A percentile compares a stretch with the other conserved stretches of the same genome.
Conservation (phyloP, 2,113 vertebrate species). For the Galbula dea region DNA sequence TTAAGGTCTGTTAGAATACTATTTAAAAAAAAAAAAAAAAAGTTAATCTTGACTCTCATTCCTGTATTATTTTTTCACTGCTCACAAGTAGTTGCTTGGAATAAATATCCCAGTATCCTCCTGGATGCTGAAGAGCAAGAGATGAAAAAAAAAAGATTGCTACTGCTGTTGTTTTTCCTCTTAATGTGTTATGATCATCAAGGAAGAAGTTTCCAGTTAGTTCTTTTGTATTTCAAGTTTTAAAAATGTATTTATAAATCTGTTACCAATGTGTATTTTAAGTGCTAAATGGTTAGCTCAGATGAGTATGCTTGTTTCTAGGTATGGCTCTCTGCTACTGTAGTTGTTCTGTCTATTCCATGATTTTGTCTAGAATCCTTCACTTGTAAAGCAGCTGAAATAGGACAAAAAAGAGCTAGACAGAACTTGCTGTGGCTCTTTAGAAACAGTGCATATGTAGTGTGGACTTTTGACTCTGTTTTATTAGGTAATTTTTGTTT, state of each 20-base stretch:
- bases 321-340: not conserved
- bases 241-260: not conserved
- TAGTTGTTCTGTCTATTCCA: not conserved
- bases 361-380: not conserved
- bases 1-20: not conserved
- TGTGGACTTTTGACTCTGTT: not conserved
- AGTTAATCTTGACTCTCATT: not conserved
- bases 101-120: not conserved
- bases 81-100: not conserved
- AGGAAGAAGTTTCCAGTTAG: not conserved
- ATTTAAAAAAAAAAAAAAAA: not conserved
- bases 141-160: not conserved
- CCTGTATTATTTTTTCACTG: not conserved
- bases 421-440: not conserved
- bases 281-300: not conserved
- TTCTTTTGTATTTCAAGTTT: not conserved
- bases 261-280: not conserved
- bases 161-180: not conserved
- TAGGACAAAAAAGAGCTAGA: rapidly evolving
- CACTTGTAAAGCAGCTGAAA: not conserved
- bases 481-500: not conserved
- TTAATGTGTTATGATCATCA: not conserved
- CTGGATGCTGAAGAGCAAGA: not conserved
- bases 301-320: not conserved
- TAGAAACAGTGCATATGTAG: not conserved